Conservation (phyloP, 2,888 invertebrate species). For the Tenthredo mesomela region DNA sequence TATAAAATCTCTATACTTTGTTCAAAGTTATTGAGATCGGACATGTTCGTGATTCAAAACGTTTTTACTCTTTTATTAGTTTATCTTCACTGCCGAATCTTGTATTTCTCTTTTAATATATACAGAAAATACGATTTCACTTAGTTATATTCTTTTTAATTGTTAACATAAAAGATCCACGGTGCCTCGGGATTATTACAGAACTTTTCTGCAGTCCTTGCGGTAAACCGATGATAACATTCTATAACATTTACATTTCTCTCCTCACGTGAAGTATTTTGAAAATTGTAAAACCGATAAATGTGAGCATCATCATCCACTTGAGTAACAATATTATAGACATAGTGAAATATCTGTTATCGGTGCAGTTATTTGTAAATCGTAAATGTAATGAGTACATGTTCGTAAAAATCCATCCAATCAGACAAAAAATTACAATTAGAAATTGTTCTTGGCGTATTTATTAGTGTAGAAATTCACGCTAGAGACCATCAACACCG, state of each 20-base stretch:
- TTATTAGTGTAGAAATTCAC: conserved; percentile 50
- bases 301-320: conserved; percentile 13
- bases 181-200: not conserved
- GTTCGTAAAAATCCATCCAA: conserved; percentile 61
- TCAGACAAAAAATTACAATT: conserved; percentile 53
- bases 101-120: not conserved
- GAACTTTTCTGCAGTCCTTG: not conserved
- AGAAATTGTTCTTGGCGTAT: conserved; percentile 42
- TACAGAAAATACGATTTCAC: not conserved
- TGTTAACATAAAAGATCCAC: not conserved
- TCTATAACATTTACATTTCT: conserved; percentile 6
- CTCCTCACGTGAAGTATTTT: not conserved
- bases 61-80: not conserved
- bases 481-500: conserved; percentile 38
- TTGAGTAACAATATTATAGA: conserved; percentile 10
- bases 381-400: conserved; percentile 51
- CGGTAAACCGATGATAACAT: not conserved
- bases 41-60: conserved; percentile 1
- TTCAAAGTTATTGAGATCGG: not conserved
- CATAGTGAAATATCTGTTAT: conserved; percentile 38
- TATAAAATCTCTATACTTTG: not conserved
- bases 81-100: conserved; percentile 43
- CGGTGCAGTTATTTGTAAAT: conserved; percentile 45
- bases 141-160: not conserved
- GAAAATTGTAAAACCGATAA: conserved; percentile 9